Evolutionary conservation across 2,888 invertebrate species (phyloP), one percentile per base, ranked within the genome.

Genomic region (Drosophila tripunctata): DNA sequence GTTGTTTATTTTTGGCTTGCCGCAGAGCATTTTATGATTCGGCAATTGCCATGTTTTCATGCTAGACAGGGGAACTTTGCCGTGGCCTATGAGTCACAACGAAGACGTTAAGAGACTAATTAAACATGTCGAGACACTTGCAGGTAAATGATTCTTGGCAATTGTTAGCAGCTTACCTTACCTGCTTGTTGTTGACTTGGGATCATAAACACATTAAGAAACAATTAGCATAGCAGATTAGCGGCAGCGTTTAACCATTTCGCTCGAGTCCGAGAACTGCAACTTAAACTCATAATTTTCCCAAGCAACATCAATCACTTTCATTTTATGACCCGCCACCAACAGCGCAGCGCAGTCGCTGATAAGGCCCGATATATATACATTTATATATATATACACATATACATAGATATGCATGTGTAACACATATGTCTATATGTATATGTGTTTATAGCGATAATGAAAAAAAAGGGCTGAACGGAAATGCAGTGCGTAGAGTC

Each of bases 131-230:
- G 67, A 15, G 62, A 57, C 57, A 38, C 24, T n/a, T n/a, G 4
- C 54, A 50, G 52, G 61, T 61, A 62, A 45, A 40, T 47, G 62
- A 36, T 58, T 65, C 65, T 67, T 47, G 44, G 43, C 38, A 48
- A 54, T 55, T 10, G 36, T 7, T 31, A 6, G 19, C 47, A n/a
- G n/a, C n/a, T n/a, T n/a, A n/a, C n/a, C n/a, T 36, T 55, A 51
- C 36, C 67, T 48, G 44, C 4, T 21, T 10, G 4, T 21, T 43
- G 55, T 54, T 67, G 69, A 62, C 55, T 66, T 40, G n/a, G 64
- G 38, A 43, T 70, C 67, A 48, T 69, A 66, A 71, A 81, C 55
- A 69, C 85, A 82, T 82, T 78, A 87, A 87, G 85, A 84, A 87
- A 51, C 81, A 84, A 82, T 82, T 82, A 87, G 76, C 78, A 27